Conservation (phyloP, 2,113 vertebrate genomes). For the Gobio gobio region DNA sequence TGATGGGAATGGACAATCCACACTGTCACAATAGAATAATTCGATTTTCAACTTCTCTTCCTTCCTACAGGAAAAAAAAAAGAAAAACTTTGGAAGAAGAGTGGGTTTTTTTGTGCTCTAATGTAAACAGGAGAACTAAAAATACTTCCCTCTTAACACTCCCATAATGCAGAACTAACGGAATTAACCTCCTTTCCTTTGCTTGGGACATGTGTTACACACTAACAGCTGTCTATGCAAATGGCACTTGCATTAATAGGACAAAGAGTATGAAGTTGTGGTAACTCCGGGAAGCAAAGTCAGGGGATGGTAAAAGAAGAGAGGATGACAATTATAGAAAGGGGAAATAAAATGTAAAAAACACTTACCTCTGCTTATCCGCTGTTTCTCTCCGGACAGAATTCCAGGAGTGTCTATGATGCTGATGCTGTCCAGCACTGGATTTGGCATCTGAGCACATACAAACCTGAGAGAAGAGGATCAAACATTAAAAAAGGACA, state of each 20-base stretch:
- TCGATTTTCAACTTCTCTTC: not conserved
- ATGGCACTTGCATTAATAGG: not conserved
- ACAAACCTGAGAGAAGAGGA: constrained; percentile 81
- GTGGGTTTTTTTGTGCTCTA: constrained; percentile 24
- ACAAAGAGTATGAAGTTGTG: not conserved
- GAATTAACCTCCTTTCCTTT: constrained; percentile 6
- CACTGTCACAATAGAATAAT: constrained; percentile 4
- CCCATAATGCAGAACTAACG: not conserved
- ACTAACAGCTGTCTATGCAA: constrained; percentile 10
- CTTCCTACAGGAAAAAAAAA: constrained; percentile 8
- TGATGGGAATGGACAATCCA: not conserved
- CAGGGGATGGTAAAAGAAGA: not conserved
- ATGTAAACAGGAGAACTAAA: constrained; percentile 59
- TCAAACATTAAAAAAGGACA: not conserved
- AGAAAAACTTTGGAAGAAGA: constrained; percentile 29
- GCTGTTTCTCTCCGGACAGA: constrained; percentile 96
- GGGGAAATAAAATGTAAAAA: not conserved
- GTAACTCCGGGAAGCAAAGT: constrained; percentile 12
- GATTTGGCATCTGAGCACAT: constrained; percentile 94
- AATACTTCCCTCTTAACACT: constrained; percentile 44
- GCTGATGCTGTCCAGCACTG: constrained; percentile 96
- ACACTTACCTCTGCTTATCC: constrained; percentile 90
- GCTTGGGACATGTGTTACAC: not conserved
- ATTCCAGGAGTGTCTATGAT: constrained; percentile 97
- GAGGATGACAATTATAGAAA: not conserved